Percentiles rank a stretch among this genome's conserved stretches.
phyloP scores from a whole-genome alignment of 1,140 invertebrate species.

The Kradibia gibbosae region DNA sequence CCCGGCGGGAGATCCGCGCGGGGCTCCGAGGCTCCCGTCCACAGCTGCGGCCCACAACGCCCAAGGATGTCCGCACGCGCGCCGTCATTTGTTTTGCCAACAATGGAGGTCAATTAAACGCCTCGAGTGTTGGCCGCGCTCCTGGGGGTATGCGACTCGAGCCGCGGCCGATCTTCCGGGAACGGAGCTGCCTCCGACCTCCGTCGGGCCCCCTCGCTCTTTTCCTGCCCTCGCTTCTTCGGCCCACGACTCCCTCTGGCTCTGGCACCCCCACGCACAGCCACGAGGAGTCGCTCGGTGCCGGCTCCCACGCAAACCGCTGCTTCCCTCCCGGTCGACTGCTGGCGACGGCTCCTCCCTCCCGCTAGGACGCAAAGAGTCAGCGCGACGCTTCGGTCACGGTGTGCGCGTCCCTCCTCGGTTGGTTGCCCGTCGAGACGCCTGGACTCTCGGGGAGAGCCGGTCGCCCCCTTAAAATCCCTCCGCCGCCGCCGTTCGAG shows the following conservation, averaged over 20 bases:
- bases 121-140: background rate
- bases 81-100: slow-evolving; percentile 51
- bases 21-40: background rate
- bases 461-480: too few species aligned
- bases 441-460: too few species aligned
- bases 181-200: background rate
- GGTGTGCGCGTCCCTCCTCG: too few species aligned
- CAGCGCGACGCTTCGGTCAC: too few species aligned
- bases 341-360: too few species aligned
- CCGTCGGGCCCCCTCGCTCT: background rate
- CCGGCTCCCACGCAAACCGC: too few species aligned
- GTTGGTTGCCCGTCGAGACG: too few species aligned
- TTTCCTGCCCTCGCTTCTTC: background rate
- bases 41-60: background rate
- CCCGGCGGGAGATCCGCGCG: background rate
- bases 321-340: too few species aligned
- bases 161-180: slow-evolving; percentile 26
- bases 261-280: background rate
- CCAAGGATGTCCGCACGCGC: background rate
- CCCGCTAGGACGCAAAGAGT: too few species aligned
- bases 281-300: too few species aligned
- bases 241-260: background rate
- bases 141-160: background rate
- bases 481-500: too few species aligned
- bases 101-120: slow-evolving; percentile 49